Evolutionary conservation across 2,113 vertebrate species (phyloP).

Genomic region (Carassius auratus): DNA sequence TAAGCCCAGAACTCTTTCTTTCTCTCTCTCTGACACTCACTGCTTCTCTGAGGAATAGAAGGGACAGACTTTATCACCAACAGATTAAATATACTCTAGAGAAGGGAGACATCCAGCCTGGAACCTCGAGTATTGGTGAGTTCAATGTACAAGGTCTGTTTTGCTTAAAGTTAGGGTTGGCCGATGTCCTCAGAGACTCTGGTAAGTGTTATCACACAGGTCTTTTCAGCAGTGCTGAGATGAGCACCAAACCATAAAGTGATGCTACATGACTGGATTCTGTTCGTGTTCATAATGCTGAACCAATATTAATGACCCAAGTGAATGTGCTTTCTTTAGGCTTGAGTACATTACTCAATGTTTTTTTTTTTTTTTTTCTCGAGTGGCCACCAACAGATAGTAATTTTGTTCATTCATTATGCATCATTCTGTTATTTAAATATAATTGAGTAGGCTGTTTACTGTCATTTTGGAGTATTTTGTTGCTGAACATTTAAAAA

Average conservation of each 20-base stretch:
- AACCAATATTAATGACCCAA: background rate
- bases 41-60: conserved; percentile 25
- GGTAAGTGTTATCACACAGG: background rate
- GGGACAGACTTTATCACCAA: background rate
- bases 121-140: background rate
- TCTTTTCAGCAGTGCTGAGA: background rate
- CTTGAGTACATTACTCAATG: no score
- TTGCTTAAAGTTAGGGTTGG: background rate
- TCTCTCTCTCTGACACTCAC: conserved; percentile 13
- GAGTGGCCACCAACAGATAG: background rate
- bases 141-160: background rate
- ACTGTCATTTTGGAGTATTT: background rate
- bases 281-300: background rate
- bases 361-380: no score
- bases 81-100: no score
- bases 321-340: background rate
- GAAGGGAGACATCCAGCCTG: background rate
- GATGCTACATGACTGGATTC: background rate
- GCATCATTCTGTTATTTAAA: background rate
- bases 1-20: conserved; percentile 14
- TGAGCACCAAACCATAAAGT: background rate
- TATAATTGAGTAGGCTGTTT: background rate
- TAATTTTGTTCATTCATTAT: background rate
- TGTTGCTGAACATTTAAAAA: background rate
- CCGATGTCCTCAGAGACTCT: conserved; percentile 5